A percentile compares a stretch with the other conserved stretches of the same genome.
Evolutionary conservation across 2,113 vertebrate genomes (phyloP).

Genomic region (Pterocles orientalis): DNA sequence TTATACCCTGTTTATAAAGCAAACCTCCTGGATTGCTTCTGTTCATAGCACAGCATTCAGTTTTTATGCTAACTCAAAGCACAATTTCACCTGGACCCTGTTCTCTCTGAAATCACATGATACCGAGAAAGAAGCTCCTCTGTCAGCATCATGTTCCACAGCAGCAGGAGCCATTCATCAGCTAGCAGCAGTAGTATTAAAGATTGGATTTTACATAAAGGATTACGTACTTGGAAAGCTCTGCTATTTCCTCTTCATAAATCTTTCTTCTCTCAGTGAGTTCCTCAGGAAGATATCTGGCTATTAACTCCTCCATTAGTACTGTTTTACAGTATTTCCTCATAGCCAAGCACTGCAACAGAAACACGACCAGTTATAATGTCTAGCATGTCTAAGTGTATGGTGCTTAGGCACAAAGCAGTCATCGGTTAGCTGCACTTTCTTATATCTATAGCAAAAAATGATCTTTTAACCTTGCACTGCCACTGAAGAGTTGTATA

Average conservation of each 20-base stretch:
- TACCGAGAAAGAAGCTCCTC: not conserved
- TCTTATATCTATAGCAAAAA: not conserved
- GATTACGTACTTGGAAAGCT: conserved; percentile 88
- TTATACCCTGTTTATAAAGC: not conserved
- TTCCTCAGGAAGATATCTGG: conserved; percentile 87
- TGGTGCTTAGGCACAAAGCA: not conserved
- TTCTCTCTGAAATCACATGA: not conserved
- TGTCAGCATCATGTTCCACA: not conserved
- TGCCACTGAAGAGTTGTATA: not conserved
- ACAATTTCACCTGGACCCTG: not conserved
- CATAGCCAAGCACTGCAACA: conserved; percentile 83
- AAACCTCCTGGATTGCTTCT: not conserved
- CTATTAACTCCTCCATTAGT: conserved; percentile 88
- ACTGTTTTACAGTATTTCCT: conserved; percentile 87
- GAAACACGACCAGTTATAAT: not conserved
- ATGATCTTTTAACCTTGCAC: not conserved
- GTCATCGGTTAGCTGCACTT: not conserved
- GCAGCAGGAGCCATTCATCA: not conserved
- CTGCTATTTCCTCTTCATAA: conserved; percentile 90
- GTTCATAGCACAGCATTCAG: not conserved
- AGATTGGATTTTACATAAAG: not conserved
- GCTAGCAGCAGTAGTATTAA: not conserved
- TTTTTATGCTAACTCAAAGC: not conserved
- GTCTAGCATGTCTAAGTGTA: not conserved
- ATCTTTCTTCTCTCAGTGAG: conserved; percentile 85